phyloP scores from a whole-genome alignment of 2,888 invertebrate species.

The Limenitis camilla region DNA sequence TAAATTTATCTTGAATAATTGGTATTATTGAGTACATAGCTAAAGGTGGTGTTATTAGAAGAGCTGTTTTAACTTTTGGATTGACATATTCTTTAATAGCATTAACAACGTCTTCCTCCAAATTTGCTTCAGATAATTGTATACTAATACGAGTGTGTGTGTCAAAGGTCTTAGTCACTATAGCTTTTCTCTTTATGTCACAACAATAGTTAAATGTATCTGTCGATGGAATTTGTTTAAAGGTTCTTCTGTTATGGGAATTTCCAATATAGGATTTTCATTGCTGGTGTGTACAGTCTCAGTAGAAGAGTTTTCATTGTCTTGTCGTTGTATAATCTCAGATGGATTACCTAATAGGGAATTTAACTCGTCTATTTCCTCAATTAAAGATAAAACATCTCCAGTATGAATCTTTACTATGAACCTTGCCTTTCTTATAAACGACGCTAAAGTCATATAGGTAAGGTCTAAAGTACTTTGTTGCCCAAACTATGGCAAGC shows the following conservation, averaged over 20 bases:
- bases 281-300: slow-evolving; percentile 4
- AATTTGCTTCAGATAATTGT: neutral
- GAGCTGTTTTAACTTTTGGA: neutral
- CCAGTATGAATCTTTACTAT: no score
- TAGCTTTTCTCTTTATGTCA: slow-evolving; percentile 13
- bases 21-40: neutral
- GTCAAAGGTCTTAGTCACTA: slow-evolving; percentile 18
- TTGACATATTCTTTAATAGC: neutral
- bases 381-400: no score
- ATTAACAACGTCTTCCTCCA: neutral
- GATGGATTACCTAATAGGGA: no score
- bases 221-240: slow-evolving; percentile 12
- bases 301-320: no score
- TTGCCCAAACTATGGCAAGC: slow-evolving; percentile 34
- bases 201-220: slow-evolving; percentile 8
- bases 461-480: neutral
- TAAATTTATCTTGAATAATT: slow-evolving; percentile 18
- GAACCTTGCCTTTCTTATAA: neutral
- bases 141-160: slow-evolving; percentile 12
- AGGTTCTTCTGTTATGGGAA: slow-evolving; percentile 14
- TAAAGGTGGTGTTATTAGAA: neutral
- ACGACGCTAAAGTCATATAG: neutral
- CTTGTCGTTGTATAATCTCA: no score
- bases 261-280: slow-evolving; percentile 7
- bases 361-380: no score